These are phyloP conservation scores for Tylochromis polylepis DNA, from an alignment of 2,113 vertebrate genomes.

Conservation along the genomic window DNA sequence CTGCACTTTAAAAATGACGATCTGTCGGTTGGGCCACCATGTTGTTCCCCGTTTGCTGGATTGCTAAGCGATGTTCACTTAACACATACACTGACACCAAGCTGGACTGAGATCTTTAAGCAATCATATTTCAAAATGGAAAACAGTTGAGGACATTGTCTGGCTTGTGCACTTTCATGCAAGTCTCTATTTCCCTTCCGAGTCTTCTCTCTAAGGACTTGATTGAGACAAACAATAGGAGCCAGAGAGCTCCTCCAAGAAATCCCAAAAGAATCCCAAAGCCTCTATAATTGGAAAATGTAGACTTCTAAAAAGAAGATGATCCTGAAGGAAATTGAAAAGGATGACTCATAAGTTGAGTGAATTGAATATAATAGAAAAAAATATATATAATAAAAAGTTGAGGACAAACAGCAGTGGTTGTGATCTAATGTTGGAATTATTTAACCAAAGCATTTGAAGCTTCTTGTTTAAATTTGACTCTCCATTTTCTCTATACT, in stretches of 20 bases:
- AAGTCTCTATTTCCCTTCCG: background rate
- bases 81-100: background rate
- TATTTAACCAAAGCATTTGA: background rate
- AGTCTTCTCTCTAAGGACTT: background rate
- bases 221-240: background rate
- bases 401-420: background rate
- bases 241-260: background rate
- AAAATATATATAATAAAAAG: background rate
- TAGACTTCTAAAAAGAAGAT: background rate
- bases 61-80: background rate
- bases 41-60: background rate
- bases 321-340: background rate
- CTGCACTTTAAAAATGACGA: background rate
- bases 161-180: background rate
- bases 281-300: slow-evolving; percentile 1
- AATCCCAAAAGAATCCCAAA: background rate
- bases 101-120: background rate
- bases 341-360: background rate
- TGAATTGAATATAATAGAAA: background rate
- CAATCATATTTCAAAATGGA: background rate
- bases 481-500: background rate
- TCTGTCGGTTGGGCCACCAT: background rate
- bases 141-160: background rate
- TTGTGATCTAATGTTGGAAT: background rate
- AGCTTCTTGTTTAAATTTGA: background rate